Evolutionary conservation across 1,140 invertebrate genomes (phyloP).

Genomic region (Branchinecta lindahli): DNA sequence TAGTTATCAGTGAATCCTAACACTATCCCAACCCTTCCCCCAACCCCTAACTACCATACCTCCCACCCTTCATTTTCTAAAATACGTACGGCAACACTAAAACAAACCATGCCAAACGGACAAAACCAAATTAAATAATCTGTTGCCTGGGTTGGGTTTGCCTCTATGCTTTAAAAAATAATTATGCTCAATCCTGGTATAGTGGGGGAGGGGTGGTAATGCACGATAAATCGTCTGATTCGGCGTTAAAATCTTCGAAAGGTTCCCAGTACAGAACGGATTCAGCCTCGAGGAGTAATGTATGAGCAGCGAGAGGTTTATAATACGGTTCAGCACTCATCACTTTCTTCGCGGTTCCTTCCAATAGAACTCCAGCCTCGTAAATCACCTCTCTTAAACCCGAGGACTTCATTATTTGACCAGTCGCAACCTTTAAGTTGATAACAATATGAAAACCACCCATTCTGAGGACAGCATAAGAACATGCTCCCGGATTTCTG

Average conservation of each 20-base stretch:
- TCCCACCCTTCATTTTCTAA: too few relatives aligned
- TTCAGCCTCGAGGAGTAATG: background rate
- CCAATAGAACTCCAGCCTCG: constrained; percentile 7
- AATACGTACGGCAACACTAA: too few relatives aligned
- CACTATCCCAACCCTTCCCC: too few relatives aligned
- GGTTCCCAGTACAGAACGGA: constrained; percentile 4
- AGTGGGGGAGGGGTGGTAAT: too few relatives aligned
- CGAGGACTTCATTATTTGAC: background rate
- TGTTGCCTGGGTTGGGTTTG: too few relatives aligned
- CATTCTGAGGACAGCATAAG: background rate
- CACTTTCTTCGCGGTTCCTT: constrained; percentile 4
- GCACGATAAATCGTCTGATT: constrained; percentile 9
- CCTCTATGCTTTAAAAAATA: too few relatives aligned
- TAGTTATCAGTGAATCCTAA: too few relatives aligned
- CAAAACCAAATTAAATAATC: too few relatives aligned
- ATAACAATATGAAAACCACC: background rate
- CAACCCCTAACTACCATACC: too few relatives aligned
- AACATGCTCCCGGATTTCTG: background rate
- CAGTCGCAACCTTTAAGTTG: background rate
- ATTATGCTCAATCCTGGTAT: too few relatives aligned
- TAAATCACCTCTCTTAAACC: background rate
- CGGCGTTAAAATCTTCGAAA: constrained; percentile 5
- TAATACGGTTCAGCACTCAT: constrained; percentile 5
- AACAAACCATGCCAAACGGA: too few relatives aligned
- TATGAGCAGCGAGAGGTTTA: constrained; percentile 8